Evolutionary conservation across 2,113 vertebrate species (phyloP).

Genomic region (Procapra przewalskii): DNA sequence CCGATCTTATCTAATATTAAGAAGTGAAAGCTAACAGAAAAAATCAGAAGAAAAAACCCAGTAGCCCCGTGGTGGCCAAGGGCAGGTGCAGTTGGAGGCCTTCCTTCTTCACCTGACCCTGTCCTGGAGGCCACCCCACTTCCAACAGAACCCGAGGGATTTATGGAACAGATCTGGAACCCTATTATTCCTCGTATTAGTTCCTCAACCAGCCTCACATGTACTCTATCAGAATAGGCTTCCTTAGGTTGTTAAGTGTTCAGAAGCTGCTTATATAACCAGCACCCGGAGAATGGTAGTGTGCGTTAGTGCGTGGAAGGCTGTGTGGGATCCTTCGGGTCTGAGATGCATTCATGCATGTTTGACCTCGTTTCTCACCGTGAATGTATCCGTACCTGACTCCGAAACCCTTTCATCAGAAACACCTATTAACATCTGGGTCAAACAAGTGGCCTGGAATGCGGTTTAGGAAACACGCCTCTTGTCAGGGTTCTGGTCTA

Average conservation of each 20-base stretch:
- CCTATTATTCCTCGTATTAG: background rate
- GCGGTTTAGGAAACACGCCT: background rate
- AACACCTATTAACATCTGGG: background rate
- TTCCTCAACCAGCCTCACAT: background rate
- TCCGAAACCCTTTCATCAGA: background rate
- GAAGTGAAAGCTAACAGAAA: background rate
- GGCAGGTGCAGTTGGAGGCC: background rate
- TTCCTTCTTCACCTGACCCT: background rate
- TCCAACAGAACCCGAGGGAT: background rate
- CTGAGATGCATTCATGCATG: background rate
- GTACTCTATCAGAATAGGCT: background rate
- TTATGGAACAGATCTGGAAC: background rate
- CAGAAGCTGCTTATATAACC: background rate
- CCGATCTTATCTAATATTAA: background rate
- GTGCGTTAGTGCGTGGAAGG: background rate
- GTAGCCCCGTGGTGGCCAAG: background rate
- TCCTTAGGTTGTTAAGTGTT: background rate
- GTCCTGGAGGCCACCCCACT: accelerated
- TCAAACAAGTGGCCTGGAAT: background rate
- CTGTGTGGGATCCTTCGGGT: background rate
- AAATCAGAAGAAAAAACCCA: background rate
- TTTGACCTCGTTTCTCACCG: background rate
- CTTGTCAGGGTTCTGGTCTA: background rate
- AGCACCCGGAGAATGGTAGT: background rate
- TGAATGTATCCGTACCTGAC: background rate